Conservation (phyloP, 2,113 vertebrate species). For the Larimichthys polyactis region DNA sequence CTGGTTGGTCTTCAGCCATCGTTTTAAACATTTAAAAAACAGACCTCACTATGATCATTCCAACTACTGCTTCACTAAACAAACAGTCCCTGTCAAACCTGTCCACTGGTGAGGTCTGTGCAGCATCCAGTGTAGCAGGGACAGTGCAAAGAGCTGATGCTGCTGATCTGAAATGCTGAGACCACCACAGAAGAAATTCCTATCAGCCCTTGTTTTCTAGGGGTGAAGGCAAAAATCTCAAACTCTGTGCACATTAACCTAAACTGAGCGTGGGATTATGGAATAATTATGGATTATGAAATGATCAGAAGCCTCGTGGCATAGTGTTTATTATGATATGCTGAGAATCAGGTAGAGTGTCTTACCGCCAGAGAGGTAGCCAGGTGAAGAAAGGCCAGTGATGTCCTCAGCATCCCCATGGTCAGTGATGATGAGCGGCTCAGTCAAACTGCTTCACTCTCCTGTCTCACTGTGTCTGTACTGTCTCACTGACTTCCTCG, state of each 20-base stretch:
- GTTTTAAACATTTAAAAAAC: not conserved
- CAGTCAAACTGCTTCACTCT: not conserved
- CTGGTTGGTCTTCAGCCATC: not conserved
- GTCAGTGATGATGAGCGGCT: not conserved
- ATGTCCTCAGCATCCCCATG: slow-evolving; percentile 42
- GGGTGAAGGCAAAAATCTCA: not conserved
- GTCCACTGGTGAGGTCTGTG: not conserved
- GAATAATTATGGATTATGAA: not conserved
- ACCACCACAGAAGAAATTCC: not conserved
- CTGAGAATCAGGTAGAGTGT: not conserved
- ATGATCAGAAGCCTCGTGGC: not conserved
- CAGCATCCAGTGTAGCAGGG: not conserved
- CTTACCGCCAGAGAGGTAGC: slow-evolving; percentile 61
- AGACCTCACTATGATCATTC: not conserved
- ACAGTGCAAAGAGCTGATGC: not conserved
- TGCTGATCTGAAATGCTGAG: too few relatives aligned
- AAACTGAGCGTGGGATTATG: not conserved
- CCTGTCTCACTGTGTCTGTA: not conserved
- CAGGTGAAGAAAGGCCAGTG: slow-evolving; percentile 55
- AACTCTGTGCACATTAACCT: not conserved
- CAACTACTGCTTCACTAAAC: not conserved
- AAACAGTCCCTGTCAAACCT: not conserved
- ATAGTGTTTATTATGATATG: not conserved
- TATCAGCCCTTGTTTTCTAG: not conserved
- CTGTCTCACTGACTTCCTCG: not conserved